These are phyloP conservation scores for Styela clava DNA, from an alignment of 23 tunicate genomes.

Conservation along the genomic window DNA sequence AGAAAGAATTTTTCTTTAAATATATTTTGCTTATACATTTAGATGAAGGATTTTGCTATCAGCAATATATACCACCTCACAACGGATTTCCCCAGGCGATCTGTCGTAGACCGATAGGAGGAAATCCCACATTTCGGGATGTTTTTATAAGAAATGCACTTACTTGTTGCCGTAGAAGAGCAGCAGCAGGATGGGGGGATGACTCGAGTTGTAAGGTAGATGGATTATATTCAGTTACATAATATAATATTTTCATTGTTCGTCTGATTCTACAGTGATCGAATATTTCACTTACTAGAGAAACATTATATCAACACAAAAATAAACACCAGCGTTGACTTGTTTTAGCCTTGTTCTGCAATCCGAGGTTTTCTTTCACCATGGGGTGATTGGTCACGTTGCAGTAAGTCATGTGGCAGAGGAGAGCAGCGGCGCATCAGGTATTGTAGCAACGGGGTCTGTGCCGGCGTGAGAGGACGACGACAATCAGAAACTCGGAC, in stretches of 20 bases:
- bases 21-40: not conserved
- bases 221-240: too few species aligned
- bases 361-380: slow-evolving; percentile 8
- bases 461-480: slow-evolving; percentile 35
- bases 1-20: too few species aligned
- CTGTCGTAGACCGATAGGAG: slow-evolving; percentile 6
- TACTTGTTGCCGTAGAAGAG: slow-evolving; percentile 11
- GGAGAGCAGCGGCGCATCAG: slow-evolving; percentile 43
- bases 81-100: not conserved
- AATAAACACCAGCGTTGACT: too few species aligned
- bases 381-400: slow-evolving; percentile 52
- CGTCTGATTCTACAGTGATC: too few species aligned
- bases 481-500: not conserved
- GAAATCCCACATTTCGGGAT: not conserved
- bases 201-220: not conserved
- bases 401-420: slow-evolving; percentile 41
- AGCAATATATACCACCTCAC: slow-evolving; percentile 4
- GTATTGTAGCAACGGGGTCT: slow-evolving; percentile 47
- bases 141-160: not conserved
- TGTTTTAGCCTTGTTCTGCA: slow-evolving; percentile 8
- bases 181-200: slow-evolving; percentile 4
- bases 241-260: too few species aligned
- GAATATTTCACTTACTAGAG: too few species aligned
- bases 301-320: too few species aligned
- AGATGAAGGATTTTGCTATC: not conserved